Evolutionary conservation across 2,113 vertebrate species (phyloP).

Genomic region (Psophia crepitans): DNA sequence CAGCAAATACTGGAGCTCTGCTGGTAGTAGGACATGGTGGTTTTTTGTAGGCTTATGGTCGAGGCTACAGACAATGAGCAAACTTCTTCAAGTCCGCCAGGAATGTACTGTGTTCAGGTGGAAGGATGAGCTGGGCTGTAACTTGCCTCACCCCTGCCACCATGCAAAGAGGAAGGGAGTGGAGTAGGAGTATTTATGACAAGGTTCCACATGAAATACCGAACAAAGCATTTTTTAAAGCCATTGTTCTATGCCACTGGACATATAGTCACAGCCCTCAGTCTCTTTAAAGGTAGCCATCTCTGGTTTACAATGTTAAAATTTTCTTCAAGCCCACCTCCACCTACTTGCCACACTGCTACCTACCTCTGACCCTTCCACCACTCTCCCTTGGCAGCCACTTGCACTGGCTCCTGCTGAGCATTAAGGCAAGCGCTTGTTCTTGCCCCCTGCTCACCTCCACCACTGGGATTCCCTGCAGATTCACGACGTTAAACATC

Average conservation of each 20-base stretch:
- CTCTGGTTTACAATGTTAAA: background rate
- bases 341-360: background rate
- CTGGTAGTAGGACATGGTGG: background rate
- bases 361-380: background rate
- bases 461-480: background rate
- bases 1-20: background rate
- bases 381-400: background rate
- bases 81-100: background rate
- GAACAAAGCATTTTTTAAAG: background rate
- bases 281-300: background rate
- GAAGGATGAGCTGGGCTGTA: background rate
- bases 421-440: fast-evolving
- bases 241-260: background rate
- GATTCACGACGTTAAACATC: background rate
- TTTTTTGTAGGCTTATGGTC: background rate
- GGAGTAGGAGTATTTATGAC: background rate
- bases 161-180: background rate
- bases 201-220: background rate
- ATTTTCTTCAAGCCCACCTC: background rate
- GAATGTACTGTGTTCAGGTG: background rate
- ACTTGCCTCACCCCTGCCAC: background rate
- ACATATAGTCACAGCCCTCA: background rate
- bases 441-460: background rate
- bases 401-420: background rate
- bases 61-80: background rate